Conservation (phyloP, 1,140 invertebrate genomes). For the Yoshiicerus persimilis region DNA sequence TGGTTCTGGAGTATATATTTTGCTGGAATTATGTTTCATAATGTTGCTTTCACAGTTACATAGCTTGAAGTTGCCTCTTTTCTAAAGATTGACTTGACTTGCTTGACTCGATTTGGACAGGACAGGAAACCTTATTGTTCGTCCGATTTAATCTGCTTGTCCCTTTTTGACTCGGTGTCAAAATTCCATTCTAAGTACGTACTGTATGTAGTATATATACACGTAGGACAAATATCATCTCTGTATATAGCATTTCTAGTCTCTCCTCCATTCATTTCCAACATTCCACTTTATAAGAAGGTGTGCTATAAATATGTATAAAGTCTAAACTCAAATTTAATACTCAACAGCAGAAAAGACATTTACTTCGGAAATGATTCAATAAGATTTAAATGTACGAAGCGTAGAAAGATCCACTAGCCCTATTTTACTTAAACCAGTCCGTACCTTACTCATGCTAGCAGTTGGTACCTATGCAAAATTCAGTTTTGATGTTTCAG, state of each 20-base stretch:
- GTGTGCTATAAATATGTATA: not conserved
- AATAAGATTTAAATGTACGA: not conserved
- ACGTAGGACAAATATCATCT: not conserved
- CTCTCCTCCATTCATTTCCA: not conserved
- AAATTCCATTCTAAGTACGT: constrained; percentile 1
- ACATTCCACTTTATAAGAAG: not conserved
- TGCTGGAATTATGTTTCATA: not conserved
- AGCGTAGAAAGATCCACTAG: not conserved
- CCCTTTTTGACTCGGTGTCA: not conserved
- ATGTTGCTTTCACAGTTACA: constrained; percentile 10
- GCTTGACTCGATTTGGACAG: not conserved
- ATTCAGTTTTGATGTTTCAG: not conserved
- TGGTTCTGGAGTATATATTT: not conserved
- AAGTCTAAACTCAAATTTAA: not conserved
- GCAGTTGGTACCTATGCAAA: not conserved
- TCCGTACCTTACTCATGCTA: too few species aligned
- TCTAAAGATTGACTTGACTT: not conserved
- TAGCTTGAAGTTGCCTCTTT: not conserved
- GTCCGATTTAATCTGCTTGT: not conserved
- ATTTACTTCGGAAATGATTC: not conserved
- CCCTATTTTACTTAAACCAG: too few species aligned
- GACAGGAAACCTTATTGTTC: not conserved
- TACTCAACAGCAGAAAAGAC: not conserved
- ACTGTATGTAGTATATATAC: not conserved
- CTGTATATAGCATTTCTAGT: not conserved